These are phyloP conservation scores for Chionodraco myersi DNA, from an alignment of 2,113 vertebrate species.

Conservation along the genomic window DNA sequence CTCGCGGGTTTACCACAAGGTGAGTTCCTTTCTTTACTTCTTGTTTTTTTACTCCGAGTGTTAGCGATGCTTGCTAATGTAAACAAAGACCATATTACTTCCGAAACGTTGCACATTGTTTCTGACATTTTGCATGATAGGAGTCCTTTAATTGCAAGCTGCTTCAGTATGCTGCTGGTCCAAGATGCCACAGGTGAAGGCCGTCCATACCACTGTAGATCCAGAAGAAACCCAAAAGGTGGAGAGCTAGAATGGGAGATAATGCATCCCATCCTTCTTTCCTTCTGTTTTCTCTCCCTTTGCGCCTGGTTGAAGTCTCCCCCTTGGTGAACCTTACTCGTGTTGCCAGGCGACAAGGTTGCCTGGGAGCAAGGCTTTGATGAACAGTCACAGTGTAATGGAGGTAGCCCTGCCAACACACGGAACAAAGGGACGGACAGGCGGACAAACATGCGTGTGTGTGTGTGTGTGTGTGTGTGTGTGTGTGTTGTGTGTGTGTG, in stretches of 20 bases:
- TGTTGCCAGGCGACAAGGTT: constrained; percentile 85
- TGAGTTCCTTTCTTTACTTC: too few species aligned
- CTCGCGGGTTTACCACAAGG: too few species aligned
- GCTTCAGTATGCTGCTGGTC: not conserved
- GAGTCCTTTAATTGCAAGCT: not conserved
- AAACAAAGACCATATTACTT: too few species aligned
- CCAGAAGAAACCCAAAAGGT: constrained; percentile 5
- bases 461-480: constrained; percentile 9
- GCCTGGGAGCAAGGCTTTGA: constrained; percentile 80
- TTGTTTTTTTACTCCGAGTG: too few species aligned
- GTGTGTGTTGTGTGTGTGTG: not conserved
- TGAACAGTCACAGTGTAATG: constrained; percentile 74
- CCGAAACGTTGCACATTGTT: too few species aligned
- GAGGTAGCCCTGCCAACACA: constrained; percentile 54
- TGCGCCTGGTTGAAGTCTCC: constrained; percentile 58
- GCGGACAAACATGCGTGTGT: constrained; percentile 31
- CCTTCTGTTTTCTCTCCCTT: constrained; percentile 55
- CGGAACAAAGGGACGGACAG: constrained; percentile 35
- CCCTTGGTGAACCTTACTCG: constrained; percentile 62
- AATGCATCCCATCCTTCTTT: constrained; percentile 33
- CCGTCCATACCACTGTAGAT: not conserved
- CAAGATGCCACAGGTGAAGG: not conserved
- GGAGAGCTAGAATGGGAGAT: constrained; percentile 15
- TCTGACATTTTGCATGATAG: too few species aligned
- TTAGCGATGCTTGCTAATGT: too few species aligned